Percentiles rank a stretch among this genome's conserved stretches.
These are phyloP conservation scores for Chrysolina oricalcia DNA, from an alignment of 2,888 invertebrate species.

Conservation along the genomic window DNA sequence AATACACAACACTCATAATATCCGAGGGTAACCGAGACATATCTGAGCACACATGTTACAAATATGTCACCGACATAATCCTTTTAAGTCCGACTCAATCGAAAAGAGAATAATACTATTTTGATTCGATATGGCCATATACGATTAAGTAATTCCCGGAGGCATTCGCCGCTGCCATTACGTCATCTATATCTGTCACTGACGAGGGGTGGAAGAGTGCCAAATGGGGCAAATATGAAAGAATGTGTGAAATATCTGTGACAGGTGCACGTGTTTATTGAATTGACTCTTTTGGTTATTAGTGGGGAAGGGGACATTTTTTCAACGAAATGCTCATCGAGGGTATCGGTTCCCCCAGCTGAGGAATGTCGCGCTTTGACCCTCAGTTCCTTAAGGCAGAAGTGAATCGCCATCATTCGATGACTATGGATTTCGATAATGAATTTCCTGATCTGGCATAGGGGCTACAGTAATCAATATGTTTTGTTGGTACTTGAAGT, in stretches of 20 bases:
- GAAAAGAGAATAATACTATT: conserved; percentile 28
- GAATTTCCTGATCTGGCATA: not conserved
- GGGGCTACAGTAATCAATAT: not conserved
- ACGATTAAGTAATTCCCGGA: conserved; percentile 24
- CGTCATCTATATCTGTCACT: conserved; percentile 25
- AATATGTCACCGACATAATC: conserved; percentile 28
- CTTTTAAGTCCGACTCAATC: conserved; percentile 34
- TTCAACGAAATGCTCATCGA: conserved; percentile 34
- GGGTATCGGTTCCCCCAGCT: conserved; percentile 30
- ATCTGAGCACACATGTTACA: conserved; percentile 27
- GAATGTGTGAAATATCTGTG: conserved; percentile 54
- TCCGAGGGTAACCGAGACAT: conserved; percentile 27
- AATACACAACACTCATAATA: conserved; percentile 28
- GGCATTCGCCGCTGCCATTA: conserved; percentile 24
- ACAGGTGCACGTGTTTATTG: conserved; percentile 54
- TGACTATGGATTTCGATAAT: not conserved
- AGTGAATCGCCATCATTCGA: not conserved
- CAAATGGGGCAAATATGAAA: conserved; percentile 44
- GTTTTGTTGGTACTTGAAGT: too few species aligned
- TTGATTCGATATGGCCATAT: conserved; percentile 16
- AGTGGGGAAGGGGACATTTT: conserved; percentile 30
- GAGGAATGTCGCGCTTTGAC: conserved; percentile 18
- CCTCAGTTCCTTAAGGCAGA: not conserved
- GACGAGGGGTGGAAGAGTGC: conserved; percentile 21
- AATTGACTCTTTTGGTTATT: conserved; percentile 49